Base-by-base conservation (phyloP, 2,797 vertebrate genomes). In the Tokudaia tokunoshimensis region DNA sequence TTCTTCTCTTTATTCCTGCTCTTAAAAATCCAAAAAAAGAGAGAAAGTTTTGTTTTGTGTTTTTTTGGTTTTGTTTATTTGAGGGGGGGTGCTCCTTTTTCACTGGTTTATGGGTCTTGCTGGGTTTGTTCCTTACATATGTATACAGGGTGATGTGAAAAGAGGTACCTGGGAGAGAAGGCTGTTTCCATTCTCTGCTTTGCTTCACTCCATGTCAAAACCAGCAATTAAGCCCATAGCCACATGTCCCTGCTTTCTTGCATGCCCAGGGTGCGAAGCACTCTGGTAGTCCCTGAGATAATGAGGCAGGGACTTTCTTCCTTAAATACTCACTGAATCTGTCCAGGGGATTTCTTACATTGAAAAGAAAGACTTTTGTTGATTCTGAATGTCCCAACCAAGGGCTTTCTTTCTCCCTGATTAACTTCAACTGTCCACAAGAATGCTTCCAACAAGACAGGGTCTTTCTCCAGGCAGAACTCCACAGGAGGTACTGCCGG, bases 131-230 rank as follows among this genome's bases (percentile, higher is more conserved):
- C 0, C 65, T 97, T 97, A 52, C 89, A 81, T 91, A 67, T 97
- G 97, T 97, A 87, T 88, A 89, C 85, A 8, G 92, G 97, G 98
- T 98, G 98, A 98, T 98, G 98, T 98, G 98, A 98, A 98, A 98
- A 98, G 97, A 12, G 84, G 93, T 52, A 88, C 10, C 50, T 61
- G 24, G 70, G 75, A 61, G 59, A 57, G 3, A 76, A 65, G 87
- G 41, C 20, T 7, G 14, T 57, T 93, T 75, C 44, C 57, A 37
- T 26, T 13, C 61, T 37, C 81, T 52, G 0, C 92, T 87, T 85
- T 1, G 74, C 82, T 91, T 90, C 37, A 8, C 63, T 70, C 37
- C 26, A 59, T 17, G 24, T 84, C 80, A 74, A 70, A 92, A 65
- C 26, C 59, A 74, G 37, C n/a, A 19, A 29, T 26, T 59, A 90